phyloP scores from a whole-genome alignment of 2,797 vertebrate species.

The Vipera latastei region DNA sequence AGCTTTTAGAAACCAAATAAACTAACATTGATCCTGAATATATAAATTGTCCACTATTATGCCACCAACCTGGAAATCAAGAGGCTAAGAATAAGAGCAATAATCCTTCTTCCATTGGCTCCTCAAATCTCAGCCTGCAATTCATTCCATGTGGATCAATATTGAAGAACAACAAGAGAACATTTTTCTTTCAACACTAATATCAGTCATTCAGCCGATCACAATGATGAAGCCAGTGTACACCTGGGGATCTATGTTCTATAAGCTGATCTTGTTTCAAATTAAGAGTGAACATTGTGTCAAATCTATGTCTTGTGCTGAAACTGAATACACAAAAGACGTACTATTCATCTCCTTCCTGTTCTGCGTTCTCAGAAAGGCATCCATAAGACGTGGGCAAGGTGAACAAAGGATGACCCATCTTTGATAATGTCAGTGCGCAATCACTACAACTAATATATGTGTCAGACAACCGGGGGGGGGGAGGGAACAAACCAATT shows the following conservation, averaged over 20 bases:
- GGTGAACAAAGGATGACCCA: background rate
- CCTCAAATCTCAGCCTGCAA: background rate
- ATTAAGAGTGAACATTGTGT: background rate
- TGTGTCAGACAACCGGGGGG: background rate
- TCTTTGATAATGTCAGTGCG: background rate
- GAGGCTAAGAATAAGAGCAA: background rate
- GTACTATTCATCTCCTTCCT: conserved; percentile 26
- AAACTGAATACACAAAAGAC: background rate
- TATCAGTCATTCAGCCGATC: background rate
- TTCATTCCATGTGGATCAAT: background rate
- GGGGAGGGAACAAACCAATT: background rate
- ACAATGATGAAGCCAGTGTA: background rate
- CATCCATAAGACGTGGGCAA: background rate
- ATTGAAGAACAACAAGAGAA: background rate
- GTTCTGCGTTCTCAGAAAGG: background rate
- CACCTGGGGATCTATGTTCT: background rate
- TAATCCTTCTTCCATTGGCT: background rate
- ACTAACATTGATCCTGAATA: background rate
- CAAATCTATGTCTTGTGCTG: background rate
- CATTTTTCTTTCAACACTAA: background rate
- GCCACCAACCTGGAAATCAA: background rate
- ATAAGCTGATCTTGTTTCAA: background rate
- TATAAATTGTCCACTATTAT: background rate
- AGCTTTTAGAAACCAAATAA: background rate
- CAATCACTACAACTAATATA: background rate